phyloP scores from a whole-genome alignment of 2,888 invertebrate genomes.

The Sturmia bella region DNA sequence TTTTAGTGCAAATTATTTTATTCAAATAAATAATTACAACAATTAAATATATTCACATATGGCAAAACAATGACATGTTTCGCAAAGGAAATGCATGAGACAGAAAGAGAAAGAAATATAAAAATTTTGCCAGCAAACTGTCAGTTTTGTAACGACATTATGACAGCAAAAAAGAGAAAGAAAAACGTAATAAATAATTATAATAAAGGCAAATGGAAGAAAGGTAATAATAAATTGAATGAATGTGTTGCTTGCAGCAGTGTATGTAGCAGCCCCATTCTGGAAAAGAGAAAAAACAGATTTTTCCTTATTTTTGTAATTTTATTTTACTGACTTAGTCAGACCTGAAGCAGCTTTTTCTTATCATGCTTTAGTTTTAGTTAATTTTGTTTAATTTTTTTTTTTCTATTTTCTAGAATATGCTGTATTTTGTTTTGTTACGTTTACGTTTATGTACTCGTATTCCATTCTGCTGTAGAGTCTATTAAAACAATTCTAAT shows the following conservation, averaged over 20 bases:
- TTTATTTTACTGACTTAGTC: neutral
- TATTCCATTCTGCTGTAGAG: conserved; percentile 25
- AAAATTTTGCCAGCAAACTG: conserved; percentile 63
- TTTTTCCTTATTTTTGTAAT: too few species aligned
- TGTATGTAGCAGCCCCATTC: neutral
- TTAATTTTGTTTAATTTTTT: neutral
- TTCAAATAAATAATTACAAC: conserved; percentile 33
- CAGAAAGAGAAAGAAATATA: conserved; percentile 23
- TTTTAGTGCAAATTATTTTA: conserved; percentile 52
- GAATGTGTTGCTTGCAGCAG: too few species aligned
- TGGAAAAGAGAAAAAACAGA: neutral
- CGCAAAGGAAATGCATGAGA: neutral
- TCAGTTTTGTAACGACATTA: conserved; percentile 63
- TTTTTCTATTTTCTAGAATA: conserved; percentile 5
- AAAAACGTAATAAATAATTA: conserved; percentile 25
- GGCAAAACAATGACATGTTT: neutral
- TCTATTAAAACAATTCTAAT: conserved; percentile 44
- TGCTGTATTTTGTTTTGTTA: conserved; percentile 11
- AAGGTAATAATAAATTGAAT: too few species aligned
- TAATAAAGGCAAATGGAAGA: conserved; percentile 18
- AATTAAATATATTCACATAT: conserved; percentile 14
- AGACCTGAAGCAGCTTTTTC: neutral
- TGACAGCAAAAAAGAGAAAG: neutral
- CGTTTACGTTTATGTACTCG: too few species aligned
- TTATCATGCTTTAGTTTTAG: neutral